Percentiles rank a stretch among this genome's conserved stretches.
Evolutionary conservation across 2,888 invertebrate species (phyloP).

Genomic region (Argyresthia albistria): DNA sequence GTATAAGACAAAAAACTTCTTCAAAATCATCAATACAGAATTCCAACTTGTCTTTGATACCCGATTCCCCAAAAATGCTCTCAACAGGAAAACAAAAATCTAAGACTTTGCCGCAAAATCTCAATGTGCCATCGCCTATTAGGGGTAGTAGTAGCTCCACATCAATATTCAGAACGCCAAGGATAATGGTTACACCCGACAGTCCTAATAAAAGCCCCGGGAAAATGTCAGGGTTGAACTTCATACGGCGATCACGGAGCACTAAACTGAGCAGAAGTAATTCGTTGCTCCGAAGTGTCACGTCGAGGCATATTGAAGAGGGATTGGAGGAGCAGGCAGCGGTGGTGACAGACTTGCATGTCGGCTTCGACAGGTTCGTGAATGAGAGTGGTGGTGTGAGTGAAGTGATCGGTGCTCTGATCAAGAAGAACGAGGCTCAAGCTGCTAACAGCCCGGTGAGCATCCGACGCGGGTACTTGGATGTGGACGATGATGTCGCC

Average conservation of each 20-base stretch:
- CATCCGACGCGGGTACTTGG: conserved; percentile 59
- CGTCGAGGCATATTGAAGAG: conserved; percentile 60
- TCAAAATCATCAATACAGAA: conserved; percentile 48
- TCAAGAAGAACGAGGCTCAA: conserved; percentile 56
- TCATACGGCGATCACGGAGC: conserved; percentile 80
- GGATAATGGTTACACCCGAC: conserved; percentile 60
- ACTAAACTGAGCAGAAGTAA: conserved; percentile 80
- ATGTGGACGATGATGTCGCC: conserved; percentile 78
- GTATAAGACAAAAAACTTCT: conserved; percentile 36
- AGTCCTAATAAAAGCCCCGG: conserved; percentile 69
- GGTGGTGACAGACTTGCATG: conserved; percentile 49
- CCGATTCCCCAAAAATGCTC: conserved; percentile 59
- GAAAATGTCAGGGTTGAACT: conserved; percentile 66
- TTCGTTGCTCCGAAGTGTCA: conserved; percentile 73
- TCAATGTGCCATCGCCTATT: conserved; percentile 56
- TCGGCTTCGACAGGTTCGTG: conserved; percentile 54
- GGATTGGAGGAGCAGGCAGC: conserved; percentile 46
- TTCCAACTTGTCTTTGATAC: conserved; percentile 58
- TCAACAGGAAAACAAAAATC: conserved; percentile 67
- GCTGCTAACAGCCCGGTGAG: conserved; percentile 57
- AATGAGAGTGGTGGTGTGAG: conserved; percentile 50
- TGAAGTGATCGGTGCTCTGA: conserved; percentile 58
- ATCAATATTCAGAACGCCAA: conserved; percentile 56
- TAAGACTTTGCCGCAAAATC: conserved; percentile 75
- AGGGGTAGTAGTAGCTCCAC: conserved; percentile 60